Percentiles rank a stretch among this genome's conserved stretches.
phyloP scores from a whole-genome alignment of 2,888 invertebrate species.

The Mythimna impura region DNA sequence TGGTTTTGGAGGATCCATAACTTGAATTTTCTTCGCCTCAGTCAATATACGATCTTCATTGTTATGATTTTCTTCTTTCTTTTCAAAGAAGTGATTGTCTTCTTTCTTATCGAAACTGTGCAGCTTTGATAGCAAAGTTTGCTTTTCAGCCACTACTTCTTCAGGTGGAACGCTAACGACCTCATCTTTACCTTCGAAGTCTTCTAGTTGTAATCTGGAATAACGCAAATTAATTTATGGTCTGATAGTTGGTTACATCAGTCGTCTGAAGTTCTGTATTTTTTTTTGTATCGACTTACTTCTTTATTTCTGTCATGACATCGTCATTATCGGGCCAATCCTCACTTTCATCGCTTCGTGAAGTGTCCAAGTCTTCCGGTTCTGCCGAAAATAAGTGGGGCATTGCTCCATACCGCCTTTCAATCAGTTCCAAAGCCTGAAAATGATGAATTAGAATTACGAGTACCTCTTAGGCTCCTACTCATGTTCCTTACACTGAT shows the following conservation, averaged over 20 bases:
- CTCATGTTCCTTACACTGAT: background rate
- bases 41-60: constrained; percentile 46
- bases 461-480: background rate
- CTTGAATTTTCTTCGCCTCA: constrained; percentile 56
- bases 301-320: constrained; percentile 91
- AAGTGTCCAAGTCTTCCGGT: constrained; percentile 78
- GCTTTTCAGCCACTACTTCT: constrained; percentile 85
- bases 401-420: constrained; percentile 93
- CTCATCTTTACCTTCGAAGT: constrained; percentile 76
- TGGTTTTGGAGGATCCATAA: constrained; percentile 71
- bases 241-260: background rate
- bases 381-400: constrained; percentile 91
- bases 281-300: constrained; percentile 77
- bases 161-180: constrained; percentile 77
- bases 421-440: constrained; percentile 96
- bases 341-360: constrained; percentile 79
- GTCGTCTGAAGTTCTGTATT: background rate
- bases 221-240: background rate
- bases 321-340: constrained; percentile 89
- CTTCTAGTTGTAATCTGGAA: constrained; percentile 81
- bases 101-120: constrained; percentile 83
- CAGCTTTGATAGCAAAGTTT: constrained; percentile 82
- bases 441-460: constrained; percentile 12
- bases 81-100: constrained; percentile 82
- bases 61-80: constrained; percentile 73